These are phyloP conservation scores for Drosophila fungiperda DNA, from an alignment of 2,888 invertebrate species.

Conservation along the genomic window DNA sequence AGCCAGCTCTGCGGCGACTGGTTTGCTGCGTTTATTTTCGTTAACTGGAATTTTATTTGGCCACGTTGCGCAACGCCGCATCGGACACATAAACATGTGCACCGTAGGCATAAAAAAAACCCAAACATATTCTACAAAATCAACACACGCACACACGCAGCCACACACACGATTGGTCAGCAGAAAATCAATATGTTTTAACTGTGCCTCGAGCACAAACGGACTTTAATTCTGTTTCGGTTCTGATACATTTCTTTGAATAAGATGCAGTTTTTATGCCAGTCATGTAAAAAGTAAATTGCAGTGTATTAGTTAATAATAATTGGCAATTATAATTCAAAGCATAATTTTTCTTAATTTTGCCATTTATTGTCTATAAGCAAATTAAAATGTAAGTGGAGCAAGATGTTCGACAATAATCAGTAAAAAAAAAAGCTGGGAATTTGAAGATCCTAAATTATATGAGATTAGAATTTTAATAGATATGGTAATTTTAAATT, in stretches of 20 bases:
- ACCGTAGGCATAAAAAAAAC: constrained; percentile 51
- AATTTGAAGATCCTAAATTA: not conserved
- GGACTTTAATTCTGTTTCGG: constrained; percentile 1
- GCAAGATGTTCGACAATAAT: not conserved
- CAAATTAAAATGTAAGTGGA: not conserved
- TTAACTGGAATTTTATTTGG: constrained; percentile 75
- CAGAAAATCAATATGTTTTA: constrained; percentile 68
- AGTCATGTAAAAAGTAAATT: not conserved
- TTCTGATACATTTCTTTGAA: not conserved
- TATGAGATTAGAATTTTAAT: too few relatives aligned
- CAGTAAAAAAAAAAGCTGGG: too few relatives aligned
- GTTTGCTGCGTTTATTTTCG: constrained; percentile 58
- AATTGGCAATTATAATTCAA: not conserved
- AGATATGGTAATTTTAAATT: not conserved
- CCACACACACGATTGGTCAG: constrained; percentile 26
- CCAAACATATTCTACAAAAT: constrained; percentile 48
- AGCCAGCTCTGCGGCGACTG: not conserved
- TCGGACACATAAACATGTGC: constrained; percentile 58
- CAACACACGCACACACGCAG: constrained; percentile 14
- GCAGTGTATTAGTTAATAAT: not conserved
- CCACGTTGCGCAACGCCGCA: constrained; percentile 57
- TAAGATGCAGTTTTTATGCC: constrained; percentile 9
- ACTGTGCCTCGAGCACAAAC: constrained; percentile 23
- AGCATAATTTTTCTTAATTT: not conserved
- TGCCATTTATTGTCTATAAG: not conserved